Evolutionary conservation across 2,888 invertebrate species (phyloP).

Genomic region (Strigamia transsilvanica): DNA sequence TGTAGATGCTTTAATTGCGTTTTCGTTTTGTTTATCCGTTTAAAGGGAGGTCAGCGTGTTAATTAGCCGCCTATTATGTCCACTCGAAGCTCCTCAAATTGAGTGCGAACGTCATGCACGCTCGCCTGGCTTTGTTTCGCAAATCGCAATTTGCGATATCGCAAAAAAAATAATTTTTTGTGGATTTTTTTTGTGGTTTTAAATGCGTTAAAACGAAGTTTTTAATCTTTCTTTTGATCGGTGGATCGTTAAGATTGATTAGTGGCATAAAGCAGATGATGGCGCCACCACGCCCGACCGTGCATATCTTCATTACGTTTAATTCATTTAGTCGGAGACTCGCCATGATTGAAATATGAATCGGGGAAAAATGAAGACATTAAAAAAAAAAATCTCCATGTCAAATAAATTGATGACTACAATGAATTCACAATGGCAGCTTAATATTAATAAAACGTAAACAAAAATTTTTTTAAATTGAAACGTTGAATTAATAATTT

Average conservation of each 20-base stretch:
- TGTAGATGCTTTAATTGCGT: neutral
- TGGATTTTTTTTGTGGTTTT: no score
- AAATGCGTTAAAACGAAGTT: neutral
- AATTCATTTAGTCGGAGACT: constrained; percentile 27
- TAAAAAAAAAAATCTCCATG: neutral
- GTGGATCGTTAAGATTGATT: constrained; percentile 24
- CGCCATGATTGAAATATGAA: constrained; percentile 38
- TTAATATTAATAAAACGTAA: neutral
- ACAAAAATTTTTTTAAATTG: no score
- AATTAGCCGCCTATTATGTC: constrained; percentile 27
- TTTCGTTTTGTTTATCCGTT: neutral
- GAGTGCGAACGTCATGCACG: neutral
- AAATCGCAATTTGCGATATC: no score
- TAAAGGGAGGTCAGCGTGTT: constrained; percentile 10
- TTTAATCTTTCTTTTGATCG: neutral
- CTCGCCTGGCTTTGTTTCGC: no score
- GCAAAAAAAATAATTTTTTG: no score
- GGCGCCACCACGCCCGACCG: constrained; percentile 43
- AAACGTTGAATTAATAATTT: no score
- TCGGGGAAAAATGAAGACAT: neutral
- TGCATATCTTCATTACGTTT: constrained; percentile 42
- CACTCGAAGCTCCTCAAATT: neutral
- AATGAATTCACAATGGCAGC: neutral
- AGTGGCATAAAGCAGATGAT: constrained; percentile 32
- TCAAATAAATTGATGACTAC: neutral